Evolutionary conservation across 1,140 invertebrate genomes (phyloP), one percentile per base, ranked within the genome.

Genomic region (Pogonus chalceus): DNA sequence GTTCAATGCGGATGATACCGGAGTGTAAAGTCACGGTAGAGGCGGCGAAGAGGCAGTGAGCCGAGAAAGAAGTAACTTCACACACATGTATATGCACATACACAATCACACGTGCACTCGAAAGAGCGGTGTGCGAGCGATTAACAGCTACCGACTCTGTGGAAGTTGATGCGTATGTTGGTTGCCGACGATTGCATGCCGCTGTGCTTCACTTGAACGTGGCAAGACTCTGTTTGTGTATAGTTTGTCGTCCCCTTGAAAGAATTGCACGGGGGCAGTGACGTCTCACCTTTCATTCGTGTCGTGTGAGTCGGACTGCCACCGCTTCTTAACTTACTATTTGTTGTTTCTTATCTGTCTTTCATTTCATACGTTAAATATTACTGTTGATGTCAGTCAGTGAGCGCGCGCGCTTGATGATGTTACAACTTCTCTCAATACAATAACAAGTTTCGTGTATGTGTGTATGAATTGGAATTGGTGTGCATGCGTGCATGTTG

Each of bases 181-280:
- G 56, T 57, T 56, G 60, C 61, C 58, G 62, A 56, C 55, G 57
- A 55, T 59, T 62, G 56, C 57, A 62, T n/a, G n/a, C n/a, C n/a
- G n/a, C n/a, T n/a, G n/a, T 43, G 37, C 54, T 60, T 57, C 51
- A 60, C 60, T 65, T 48, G 60, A 56, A 65, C 63, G 63, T 65
- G 63, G 62, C 60, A 62, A 62, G 37, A 9, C 3, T 12, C 18
- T 43, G 37, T 12, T 18, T 43, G 37, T 12, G 7, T 43, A 16
- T 7, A 7, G 37, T 43, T 43, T 59, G 58, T 56, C 52, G 52
- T 60, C 55, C 20, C 35, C 37, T 51, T 37, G 52, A 51, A 26
- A 43, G 54, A 54, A 4, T 4, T 10, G 7, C 9, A 43, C 7
- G 3, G 9, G 37, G 3, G 18, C 57, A 53, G 58, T 58, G 60